A percentile compares a stretch with the other conserved stretches of the same genome.
These are phyloP conservation scores for Ennomos fuscantarius DNA, from an alignment of 2,888 invertebrate species.

Conservation along the genomic window DNA sequence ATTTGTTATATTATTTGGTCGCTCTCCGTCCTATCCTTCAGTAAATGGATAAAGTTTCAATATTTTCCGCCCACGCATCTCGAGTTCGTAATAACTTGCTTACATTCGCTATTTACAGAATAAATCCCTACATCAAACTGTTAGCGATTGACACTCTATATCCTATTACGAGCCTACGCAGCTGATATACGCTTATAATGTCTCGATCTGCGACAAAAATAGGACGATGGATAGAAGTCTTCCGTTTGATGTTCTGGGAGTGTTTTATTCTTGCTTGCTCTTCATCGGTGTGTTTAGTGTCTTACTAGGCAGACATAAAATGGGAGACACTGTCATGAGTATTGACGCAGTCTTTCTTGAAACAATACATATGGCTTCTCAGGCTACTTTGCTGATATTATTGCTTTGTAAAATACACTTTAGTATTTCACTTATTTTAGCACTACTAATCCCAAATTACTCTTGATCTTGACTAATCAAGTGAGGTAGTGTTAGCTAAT, in stretches of 20 bases:
- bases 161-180: conserved; percentile 23
- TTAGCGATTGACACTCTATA: conserved; percentile 17
- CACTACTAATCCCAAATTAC: no score
- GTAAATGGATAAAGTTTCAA: conserved; percentile 8
- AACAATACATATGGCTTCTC: no score
- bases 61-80: conserved; percentile 14
- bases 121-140: conserved; percentile 18
- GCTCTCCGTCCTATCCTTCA: background rate
- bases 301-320: background rate
- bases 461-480: no score
- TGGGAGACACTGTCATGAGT: background rate
- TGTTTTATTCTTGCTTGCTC: conserved; percentile 1
- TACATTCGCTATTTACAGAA: conserved; percentile 9
- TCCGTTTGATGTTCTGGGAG: conserved; percentile 14
- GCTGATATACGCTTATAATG: conserved; percentile 16
- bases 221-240: conserved; percentile 11
- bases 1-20: background rate
- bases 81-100: conserved; percentile 6
- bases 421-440: no score
- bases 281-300: background rate
- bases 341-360: no score
- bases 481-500: no score
- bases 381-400: no score
- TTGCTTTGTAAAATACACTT: no score
- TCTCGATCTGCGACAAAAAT: conserved; percentile 17